A percentile compares a stretch with the other conserved stretches of the same genome.
Evolutionary conservation across 2,888 invertebrate species (phyloP).

Genomic region (Tridacna gigas): DNA sequence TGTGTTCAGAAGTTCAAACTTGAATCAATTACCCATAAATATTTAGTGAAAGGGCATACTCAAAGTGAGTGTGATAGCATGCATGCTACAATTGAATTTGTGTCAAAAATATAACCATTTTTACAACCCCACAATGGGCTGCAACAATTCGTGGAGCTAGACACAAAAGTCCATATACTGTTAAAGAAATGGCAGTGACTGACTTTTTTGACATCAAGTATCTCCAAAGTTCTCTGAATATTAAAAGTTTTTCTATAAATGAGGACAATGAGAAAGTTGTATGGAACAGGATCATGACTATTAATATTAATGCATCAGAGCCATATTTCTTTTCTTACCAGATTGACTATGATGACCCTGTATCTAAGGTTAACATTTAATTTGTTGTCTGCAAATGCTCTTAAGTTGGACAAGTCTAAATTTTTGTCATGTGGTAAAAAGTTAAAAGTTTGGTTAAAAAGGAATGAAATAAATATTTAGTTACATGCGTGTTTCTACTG

Average conservation of each 20-base stretch:
- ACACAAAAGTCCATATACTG: constrained; percentile 18
- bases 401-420: no score
- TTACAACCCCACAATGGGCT: constrained; percentile 31
- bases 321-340: not conserved
- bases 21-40: not conserved
- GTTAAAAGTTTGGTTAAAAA: no score
- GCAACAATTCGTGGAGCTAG: constrained; percentile 21
- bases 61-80: constrained; percentile 38
- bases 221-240: not conserved
- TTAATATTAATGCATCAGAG: not conserved
- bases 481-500: no score
- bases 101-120: not conserved
- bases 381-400: no score
- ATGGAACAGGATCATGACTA: not conserved
- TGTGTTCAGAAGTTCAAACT: constrained; percentile 36
- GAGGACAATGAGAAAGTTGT: constrained; percentile 32
- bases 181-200: constrained; percentile 23
- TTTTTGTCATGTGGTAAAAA: no score
- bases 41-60: constrained; percentile 40
- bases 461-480: no score
- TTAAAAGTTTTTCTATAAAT: constrained; percentile 14
- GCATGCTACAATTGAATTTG: constrained; percentile 27
- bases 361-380: not conserved
- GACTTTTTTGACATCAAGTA: constrained; percentile 27
- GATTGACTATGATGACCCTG: not conserved